Base-by-base conservation (phyloP, 2,888 invertebrate genomes). In the Tetramorium bicarinatum region DNA sequence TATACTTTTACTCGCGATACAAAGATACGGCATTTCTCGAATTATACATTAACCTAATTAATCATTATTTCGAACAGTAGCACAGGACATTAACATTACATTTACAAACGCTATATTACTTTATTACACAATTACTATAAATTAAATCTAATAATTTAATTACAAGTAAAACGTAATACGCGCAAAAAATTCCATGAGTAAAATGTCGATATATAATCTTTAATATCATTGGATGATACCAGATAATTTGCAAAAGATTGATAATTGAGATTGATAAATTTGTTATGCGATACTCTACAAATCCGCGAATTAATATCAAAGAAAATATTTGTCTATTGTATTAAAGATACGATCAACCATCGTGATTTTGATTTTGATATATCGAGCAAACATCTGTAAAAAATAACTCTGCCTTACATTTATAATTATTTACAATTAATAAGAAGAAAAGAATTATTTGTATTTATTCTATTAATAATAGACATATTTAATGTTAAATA, bases 211-310 rank as follows among this genome's bases (percentile, higher is more conserved):
- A 11, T n/a, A 38, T 59, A n/a, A 34, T 74, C 18, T 74, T 15
- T 34, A 1, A 8, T 34, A 1, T 62, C 11, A 21, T 62, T 62
- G 6, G 1, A 62, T 3, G 3, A 75, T 59, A 61, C 6, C 3
- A 61, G 61, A 74, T 62, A 74, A 74, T 4, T 15, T 4, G 0
- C 11, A 21, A 3, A 76, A 76, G 21, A 76, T 76, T 25, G 38
- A 75, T 64, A 49, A 64, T 25, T 59, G 1, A 74, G 44, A 59
- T 15, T 59, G 56, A 74, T 74, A 74, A 74, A 47, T 18, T 25
- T 52, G 54, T 52, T 64, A 52, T 18, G 11, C 3, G 6, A 41
- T 64, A 4, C 66, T 41, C 25, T 8, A 52, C 8, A 38, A 38
- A 62, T 62, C 34, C 4, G 7, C 3, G 34, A 9, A 75, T 75